Percentiles rank a stretch among this genome's conserved stretches.
phyloP scores from a whole-genome alignment of 2,888 invertebrate genomes.

The Cephus nigrinus region DNA sequence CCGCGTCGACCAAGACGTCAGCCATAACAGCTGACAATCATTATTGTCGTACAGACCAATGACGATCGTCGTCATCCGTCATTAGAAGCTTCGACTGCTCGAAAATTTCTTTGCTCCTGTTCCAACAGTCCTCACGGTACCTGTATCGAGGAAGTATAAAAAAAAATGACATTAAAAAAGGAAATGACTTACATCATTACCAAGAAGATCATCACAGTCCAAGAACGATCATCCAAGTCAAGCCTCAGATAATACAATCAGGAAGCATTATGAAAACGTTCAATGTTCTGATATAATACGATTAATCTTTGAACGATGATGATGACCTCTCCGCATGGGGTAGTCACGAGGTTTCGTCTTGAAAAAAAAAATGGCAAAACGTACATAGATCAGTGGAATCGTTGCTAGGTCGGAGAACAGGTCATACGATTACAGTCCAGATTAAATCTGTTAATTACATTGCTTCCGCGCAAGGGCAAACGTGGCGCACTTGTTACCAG shows the following conservation, averaged over 20 bases:
- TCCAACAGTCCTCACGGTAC: background rate
- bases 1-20: background rate
- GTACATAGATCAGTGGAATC: constrained; percentile 43
- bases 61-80: background rate
- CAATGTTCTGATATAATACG: constrained; percentile 12
- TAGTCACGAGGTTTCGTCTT: constrained; percentile 15
- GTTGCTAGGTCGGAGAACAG: constrained; percentile 47
- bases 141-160: background rate
- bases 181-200: background rate
- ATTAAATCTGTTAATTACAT: constrained; percentile 42
- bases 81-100: background rate
- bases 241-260: background rate
- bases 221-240: background rate
- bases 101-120: background rate
- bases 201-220: background rate
- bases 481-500: background rate
- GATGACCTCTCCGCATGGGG: constrained; percentile 35
- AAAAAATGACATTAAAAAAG: background rate
- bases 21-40: background rate
- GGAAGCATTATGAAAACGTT: constrained; percentile 1
- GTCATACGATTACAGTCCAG: constrained; percentile 24
- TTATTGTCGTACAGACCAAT: background rate
- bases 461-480: constrained; percentile 17
- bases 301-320: constrained; percentile 5
- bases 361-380: background rate